Evolutionary conservation across 2,113 vertebrate genomes (phyloP).

Genomic region (Candoia aspera): DNA sequence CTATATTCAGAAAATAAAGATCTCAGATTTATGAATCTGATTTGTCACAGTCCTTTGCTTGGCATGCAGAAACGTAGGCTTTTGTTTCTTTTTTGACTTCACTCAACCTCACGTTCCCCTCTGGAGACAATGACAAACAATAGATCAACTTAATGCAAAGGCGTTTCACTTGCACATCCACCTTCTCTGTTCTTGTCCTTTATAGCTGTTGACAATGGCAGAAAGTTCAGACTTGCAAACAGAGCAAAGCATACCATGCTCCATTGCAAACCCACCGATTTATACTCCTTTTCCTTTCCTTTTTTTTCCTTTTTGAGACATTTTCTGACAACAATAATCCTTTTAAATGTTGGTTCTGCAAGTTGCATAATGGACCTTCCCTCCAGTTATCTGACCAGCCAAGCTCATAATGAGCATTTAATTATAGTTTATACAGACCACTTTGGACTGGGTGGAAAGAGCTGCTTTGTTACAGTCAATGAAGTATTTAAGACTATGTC

Average conservation of each 20-base stretch:
- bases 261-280: constrained; percentile 41
- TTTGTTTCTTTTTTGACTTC: neutral
- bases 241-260: constrained; percentile 49
- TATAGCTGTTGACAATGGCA: constrained; percentile 12
- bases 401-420: constrained; percentile 76
- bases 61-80: neutral
- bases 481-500: constrained; percentile 73
- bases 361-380: constrained; percentile 60
- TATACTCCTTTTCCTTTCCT: neutral
- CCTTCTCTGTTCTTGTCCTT: neutral
- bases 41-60: neutral
- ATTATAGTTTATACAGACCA: constrained; percentile 75
- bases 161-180: neutral
- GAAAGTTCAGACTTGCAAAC: constrained; percentile 29
- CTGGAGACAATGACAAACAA: neutral
- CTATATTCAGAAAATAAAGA: neutral
- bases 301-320: constrained; percentile 58
- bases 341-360: constrained; percentile 51
- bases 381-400: constrained; percentile 72
- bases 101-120: constrained; percentile 3
- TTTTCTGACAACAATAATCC: constrained; percentile 62
- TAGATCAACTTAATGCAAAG: neutral
- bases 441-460: constrained; percentile 73
- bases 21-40: neutral
- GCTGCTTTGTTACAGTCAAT: constrained; percentile 74